Percentiles rank a stretch among this genome's conserved stretches.
Evolutionary conservation across 2,113 vertebrate genomes (phyloP).

Genomic region (Entosphenus tridentatus): DNA sequence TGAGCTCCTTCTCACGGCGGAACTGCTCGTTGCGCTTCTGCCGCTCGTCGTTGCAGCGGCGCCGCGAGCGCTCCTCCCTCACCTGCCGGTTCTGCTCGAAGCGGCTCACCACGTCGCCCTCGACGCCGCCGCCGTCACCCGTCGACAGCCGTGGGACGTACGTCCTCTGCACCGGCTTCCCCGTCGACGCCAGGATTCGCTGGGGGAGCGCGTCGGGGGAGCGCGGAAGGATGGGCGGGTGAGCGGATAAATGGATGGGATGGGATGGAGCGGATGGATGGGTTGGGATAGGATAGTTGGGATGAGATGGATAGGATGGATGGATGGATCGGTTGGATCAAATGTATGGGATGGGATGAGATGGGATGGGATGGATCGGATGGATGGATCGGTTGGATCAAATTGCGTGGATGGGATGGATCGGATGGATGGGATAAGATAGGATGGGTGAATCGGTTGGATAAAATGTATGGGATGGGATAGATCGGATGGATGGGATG

Average conservation of each 20-base stretch:
- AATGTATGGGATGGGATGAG: constrained; percentile 11
- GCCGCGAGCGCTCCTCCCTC: constrained; percentile 73
- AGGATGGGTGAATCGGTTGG: background rate
- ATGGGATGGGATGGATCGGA: background rate
- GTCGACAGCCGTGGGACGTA: constrained; percentile 54
- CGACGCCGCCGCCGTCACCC: constrained; percentile 17
- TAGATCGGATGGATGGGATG: background rate
- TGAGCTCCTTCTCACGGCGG: constrained; percentile 79
- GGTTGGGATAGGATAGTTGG: constrained; percentile 22
- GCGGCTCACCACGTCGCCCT: constrained; percentile 63
- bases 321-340: constrained; percentile 10
- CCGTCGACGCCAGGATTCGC: constrained; percentile 68
- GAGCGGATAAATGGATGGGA: constrained; percentile 15
- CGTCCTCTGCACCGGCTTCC: constrained; percentile 60
- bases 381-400: background rate
- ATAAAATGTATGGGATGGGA: background rate
- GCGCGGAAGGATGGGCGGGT: no score
- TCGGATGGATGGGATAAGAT: background rate
- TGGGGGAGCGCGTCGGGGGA: no score
- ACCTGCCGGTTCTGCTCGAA: constrained; percentile 91
- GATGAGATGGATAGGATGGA: constrained; percentile 16
- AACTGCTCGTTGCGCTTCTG: constrained; percentile 87
- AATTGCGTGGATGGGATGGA: background rate
- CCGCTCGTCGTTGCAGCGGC: constrained; percentile 60
- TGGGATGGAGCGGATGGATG: constrained; percentile 7